Conservation (phyloP, 2,113 vertebrate genomes). For the Acanthisitta chloris region DNA sequence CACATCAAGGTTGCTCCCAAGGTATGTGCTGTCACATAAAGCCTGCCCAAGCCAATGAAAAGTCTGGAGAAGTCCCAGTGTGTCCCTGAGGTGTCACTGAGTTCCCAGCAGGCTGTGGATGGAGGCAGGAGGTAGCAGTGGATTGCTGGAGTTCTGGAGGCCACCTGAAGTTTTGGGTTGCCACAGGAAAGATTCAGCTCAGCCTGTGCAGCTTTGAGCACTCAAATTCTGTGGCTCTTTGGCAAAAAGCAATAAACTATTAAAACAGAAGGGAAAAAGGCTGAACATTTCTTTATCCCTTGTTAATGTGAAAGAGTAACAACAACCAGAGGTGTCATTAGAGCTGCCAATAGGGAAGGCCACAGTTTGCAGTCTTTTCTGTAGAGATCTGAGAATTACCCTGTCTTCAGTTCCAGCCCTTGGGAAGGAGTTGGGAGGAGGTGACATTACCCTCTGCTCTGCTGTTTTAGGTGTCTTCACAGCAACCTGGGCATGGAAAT, state of each 20-base stretch:
- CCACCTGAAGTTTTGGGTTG: background rate
- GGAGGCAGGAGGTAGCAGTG: background rate
- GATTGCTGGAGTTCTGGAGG: background rate
- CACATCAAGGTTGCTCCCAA: slow-evolving; percentile 72
- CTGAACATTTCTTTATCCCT: background rate
- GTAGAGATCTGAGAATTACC: background rate
- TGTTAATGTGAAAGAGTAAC: background rate
- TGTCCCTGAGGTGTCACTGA: background rate
- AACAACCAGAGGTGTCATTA: background rate
- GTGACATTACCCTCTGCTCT: background rate
- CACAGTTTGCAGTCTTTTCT: background rate
- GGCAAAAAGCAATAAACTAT: background rate
- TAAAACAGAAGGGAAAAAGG: background rate
- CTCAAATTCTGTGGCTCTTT: rapidly evolving
- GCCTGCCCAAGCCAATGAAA: background rate
- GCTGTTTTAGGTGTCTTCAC: background rate
- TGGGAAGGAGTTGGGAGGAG: background rate
- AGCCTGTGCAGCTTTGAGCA: background rate
- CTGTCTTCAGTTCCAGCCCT: background rate
- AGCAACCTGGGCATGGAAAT: background rate
- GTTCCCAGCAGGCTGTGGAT: rapidly evolving
- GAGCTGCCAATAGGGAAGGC: background rate
- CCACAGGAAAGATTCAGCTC: background rate
- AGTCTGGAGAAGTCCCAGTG: background rate
- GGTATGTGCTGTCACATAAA: slow-evolving; percentile 68